Base-by-base conservation (phyloP, 2,797 vertebrate genomes). In the Ceyx erithaca region DNA sequence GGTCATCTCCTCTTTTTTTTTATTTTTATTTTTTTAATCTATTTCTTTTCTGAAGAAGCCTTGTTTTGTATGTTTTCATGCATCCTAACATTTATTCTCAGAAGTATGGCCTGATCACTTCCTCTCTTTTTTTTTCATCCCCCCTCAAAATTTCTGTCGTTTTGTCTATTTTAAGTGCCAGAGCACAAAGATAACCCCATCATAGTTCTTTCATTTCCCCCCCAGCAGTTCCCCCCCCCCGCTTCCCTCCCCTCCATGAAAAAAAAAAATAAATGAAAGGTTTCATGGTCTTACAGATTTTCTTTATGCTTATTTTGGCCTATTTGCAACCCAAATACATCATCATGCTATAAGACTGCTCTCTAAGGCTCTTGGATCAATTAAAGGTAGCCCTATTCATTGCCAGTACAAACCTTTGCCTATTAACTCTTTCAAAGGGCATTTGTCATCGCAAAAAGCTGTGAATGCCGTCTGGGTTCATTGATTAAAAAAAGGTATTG, bases 291-390 rank as follows among this genome's bases (percentile, higher is more conserved):
- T 92, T 89, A 89, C 77, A 95, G 94, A 93, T 92, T 95, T 94
- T 95, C 89, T 95, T 93, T 95, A 95, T 94, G 93, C 95, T 96
- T 92, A 67, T 95, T 96, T 97, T 96, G 97, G 97, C 92, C 92
- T 91, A 46, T 80, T 88, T 95, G 94, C 96, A 95, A 83, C 89
- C 89, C 80, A 94, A 96, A 95, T 89, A 94, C 92, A 93, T 92
- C 89, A 85, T 89, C 88, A 51, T 1, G 12, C 92, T 89, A 46
- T 84, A 93, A 91, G 95, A 82, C 75, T 1, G 48, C 79, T 89
- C 89, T 94, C 94, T 89, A 68, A 94, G 92, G 92, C 90, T 93
- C 90, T 94, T 95, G 87, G 95, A 86, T 96, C 95, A 97, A 93
- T 96, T 97, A 91, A 96, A 96, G 95, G 95, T 96, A 95, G 91